Base-by-base conservation (phyloP, 2,797 vertebrate genomes). In the Peromyscus nudipes region DNA sequence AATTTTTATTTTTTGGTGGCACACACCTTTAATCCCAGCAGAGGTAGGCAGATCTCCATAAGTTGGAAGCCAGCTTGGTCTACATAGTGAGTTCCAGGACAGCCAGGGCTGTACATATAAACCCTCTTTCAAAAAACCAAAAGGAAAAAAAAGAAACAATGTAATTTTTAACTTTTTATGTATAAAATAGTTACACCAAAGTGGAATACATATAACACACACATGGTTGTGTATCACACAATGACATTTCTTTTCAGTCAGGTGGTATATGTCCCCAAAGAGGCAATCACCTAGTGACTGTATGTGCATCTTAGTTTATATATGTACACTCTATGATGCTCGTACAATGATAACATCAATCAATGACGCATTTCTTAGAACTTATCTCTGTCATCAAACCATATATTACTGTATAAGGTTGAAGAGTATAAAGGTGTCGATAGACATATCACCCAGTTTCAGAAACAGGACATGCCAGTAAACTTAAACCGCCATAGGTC, bases 111-210 rank as follows among this genome's bases (percentile, higher is more conserved):
- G 49, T 3, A 31, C 46, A 31, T 29, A 77, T 29, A 49, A 43
- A 52, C 29, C 14, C 27, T 77, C 7, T 77, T 43, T 31, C 43
- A 17, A 49, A 49, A 49, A 31, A 46, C 6, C 13, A 46, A 12
- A 31, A 49, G 14, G 1, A 21, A 31, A 31, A 3, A 75, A 27
- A 16, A 23, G 19, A 73, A 73, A 71, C 19, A 71, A 11, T 37
- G 23, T 43, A 14, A 14, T 77, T 69, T 89, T 73, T 71, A 88
- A 37, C 60, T 69, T 87, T 87, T 37, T 82, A 62, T n/a, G 40
- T 93, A 69, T 49, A 76, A 97, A 89, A 80, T 77, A 82, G 17
- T 85, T 55, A 91, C 49, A 60, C 11, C n/a, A 86, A 64, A 95
- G 85, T 29, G 57, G 10, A 67, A 84, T 73, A 65, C 6, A 43